Base-by-base conservation (phyloP, 2,888 invertebrate genomes). In the Rotaria magnacalcarata region DNA sequence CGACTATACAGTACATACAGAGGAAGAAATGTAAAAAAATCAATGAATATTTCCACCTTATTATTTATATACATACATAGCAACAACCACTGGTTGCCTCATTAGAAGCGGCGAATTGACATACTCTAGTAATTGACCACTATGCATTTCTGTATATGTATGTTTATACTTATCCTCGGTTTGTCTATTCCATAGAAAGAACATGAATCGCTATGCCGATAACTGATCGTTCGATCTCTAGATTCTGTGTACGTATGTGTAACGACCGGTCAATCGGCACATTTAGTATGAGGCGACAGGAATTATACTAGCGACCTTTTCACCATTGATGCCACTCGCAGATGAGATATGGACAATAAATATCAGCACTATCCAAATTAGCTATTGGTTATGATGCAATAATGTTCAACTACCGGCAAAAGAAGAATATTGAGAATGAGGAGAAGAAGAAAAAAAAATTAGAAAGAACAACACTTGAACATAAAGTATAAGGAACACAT, bases 231-330 rank as follows among this genome's bases (percentile, higher is more conserved):
- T 60, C 58, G 11, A 60, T 60, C 8, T 19, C 58, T 60, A n/a
- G 58, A 60, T 60, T 60, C 58, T 60, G 27, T 27, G 27, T 27
- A 60, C 14, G 24, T 27, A 60, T 27, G 27, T 60, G 58, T 60
- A 60, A 60, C 58, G 27, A 60, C 14, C 58, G 58, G 58, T 60
- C 58, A 60, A 60, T 60, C 58, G 58, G 27, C 58, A 60, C 58
- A 60, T 60, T 60, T 60, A 27, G n/a, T 24, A 60, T 60, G 10
- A 27, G 58, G 58, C 58, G 58, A 60, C 58, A 60, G 58, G 11
- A 60, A 8, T 60, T 60, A n/a, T 60, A 60, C n/a, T 2, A 8
- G n/a, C 58, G 58, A 60, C 58, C 58, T 60, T 60, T 60, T 60
- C 58, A 60, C 58, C 58, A 60, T 27, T 60, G 24, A 60, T 60